Evolutionary conservation across 2,797 vertebrate genomes (phyloP).

Genomic region (Mus caroli): DNA sequence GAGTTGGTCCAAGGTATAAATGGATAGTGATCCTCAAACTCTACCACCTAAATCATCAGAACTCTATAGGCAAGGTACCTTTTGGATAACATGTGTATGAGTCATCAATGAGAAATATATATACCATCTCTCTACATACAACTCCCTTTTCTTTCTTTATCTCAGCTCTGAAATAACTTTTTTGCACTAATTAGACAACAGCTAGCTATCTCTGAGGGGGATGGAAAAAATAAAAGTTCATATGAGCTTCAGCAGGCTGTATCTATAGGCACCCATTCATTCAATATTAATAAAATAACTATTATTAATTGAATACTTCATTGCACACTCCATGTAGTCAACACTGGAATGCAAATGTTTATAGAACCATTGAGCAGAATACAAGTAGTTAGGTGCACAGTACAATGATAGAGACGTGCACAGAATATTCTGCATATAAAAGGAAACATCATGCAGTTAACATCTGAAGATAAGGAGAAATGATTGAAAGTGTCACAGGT

Average conservation of each 20-base stretch:
- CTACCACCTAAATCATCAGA: not conserved
- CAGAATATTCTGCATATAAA: slow-evolving; percentile 27
- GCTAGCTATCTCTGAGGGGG: not conserved
- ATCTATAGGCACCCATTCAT: not conserved
- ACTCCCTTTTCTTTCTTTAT: slow-evolving; percentile 19
- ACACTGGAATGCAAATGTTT: slow-evolving; percentile 23
- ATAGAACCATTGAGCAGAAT: not conserved
- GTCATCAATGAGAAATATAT: not conserved
- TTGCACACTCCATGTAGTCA: not conserved
- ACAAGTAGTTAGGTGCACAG: not conserved
- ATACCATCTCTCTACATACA: not conserved
- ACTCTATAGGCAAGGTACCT: not conserved
- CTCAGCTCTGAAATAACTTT: not conserved
- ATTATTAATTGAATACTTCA: not conserved
- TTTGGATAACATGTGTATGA: not conserved
- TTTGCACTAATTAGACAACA: slow-evolving; percentile 35
- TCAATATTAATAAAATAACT: slow-evolving; percentile 36
- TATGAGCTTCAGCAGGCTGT: not conserved
- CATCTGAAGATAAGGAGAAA: not conserved
- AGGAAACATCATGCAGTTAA: not conserved
- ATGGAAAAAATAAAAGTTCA: not conserved
- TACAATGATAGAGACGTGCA: not conserved
- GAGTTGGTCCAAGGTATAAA: not conserved
- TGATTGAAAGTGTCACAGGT: not conserved
- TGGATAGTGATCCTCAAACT: not conserved